phyloP scores from a whole-genome alignment of 2,888 invertebrate genomes.

The Cybosia mesomella region DNA sequence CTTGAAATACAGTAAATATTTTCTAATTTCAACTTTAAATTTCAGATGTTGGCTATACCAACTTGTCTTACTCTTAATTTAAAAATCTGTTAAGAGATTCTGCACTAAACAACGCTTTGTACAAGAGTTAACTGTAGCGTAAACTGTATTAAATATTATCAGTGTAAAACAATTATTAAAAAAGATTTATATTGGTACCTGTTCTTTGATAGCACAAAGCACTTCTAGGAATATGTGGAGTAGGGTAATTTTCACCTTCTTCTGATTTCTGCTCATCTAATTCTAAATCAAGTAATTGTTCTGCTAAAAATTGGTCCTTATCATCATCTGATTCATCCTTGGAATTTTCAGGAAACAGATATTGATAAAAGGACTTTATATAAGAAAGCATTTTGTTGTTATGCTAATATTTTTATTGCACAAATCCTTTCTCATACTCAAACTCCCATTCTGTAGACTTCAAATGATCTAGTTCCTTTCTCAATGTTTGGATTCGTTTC shows the following conservation, averaged over 20 bases:
- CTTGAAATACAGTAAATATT: too few relatives aligned
- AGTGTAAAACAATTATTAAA: neutral
- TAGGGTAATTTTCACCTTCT: conserved; percentile 30
- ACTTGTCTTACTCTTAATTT: neutral
- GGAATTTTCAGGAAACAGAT: conserved; percentile 62
- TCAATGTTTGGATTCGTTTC: conserved; percentile 89
- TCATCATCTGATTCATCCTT: conserved; percentile 61
- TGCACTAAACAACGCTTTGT: neutral
- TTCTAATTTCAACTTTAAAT: too few relatives aligned
- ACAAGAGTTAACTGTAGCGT: too few relatives aligned
- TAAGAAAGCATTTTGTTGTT: conserved; percentile 77
- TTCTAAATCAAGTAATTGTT: conserved; percentile 77
- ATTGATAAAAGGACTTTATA: conserved; percentile 72
- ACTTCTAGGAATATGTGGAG: conserved; percentile 55
- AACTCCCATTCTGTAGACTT: conserved; percentile 94
- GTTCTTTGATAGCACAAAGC: conserved; percentile 73
- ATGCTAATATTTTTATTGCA: conserved; percentile 73
- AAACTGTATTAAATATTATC: too few relatives aligned
- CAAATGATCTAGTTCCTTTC: conserved; percentile 92
- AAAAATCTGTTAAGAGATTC: neutral
- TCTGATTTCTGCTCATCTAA: conserved; percentile 48
- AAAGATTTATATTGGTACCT: conserved; percentile 54
- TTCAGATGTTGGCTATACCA: too few relatives aligned
- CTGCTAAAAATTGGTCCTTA: conserved; percentile 73
- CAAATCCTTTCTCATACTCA: conserved; percentile 90